Evolutionary conservation across 2,113 vertebrate genomes (phyloP), one percentile per base, ranked within the genome.

Genomic region (Eolophus roseicapilla): DNA sequence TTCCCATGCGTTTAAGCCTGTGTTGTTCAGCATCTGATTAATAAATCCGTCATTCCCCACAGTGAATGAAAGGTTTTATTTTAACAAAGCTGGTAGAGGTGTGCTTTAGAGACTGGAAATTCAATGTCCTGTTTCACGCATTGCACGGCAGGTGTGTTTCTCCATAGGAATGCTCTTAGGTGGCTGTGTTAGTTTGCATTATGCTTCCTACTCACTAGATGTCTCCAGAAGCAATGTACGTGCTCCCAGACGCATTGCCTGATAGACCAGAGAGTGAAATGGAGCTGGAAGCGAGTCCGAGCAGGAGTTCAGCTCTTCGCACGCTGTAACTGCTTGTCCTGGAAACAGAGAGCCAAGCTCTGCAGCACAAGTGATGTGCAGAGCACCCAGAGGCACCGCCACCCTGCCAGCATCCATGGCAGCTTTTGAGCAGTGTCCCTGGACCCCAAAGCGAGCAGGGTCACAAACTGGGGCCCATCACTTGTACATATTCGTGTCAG

Each of bases 201-300:
- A 65, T 0, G 5, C 88, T 60, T 60, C 82, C 44, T 43, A n/a
- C 91, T 94, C 94, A 93, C 94, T 95, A 95, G 92, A 81, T 86
- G 86, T 93, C 95, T 92, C 94, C n/a, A 7, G 71, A 79, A 95
- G 85, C 82, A 93, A n/a, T 20, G 6, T 18, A 57, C 19, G 11
- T 0, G 9, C 74, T 71, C 28, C 0, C 1, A 41, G 86, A 53
- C 62, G 41, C 7, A 2, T 1, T 2, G 18, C 53, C 24, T 31
- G 88, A 49, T 47, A 64, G 63, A 50, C 4, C 20, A 2, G 7
- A 41, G 76, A 2, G 39, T 31, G 76, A 55, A 53, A 44, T 4
- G 3, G 69, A 39, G 20, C 87, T 73, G 62, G 44, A 55, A 16
- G 37, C 0, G 24, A 52, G 16, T 29, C 41, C 19, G 24, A 74